These are phyloP conservation scores for Penelope pileata DNA, from an alignment of 2,113 vertebrate genomes.

Conservation along the genomic window DNA sequence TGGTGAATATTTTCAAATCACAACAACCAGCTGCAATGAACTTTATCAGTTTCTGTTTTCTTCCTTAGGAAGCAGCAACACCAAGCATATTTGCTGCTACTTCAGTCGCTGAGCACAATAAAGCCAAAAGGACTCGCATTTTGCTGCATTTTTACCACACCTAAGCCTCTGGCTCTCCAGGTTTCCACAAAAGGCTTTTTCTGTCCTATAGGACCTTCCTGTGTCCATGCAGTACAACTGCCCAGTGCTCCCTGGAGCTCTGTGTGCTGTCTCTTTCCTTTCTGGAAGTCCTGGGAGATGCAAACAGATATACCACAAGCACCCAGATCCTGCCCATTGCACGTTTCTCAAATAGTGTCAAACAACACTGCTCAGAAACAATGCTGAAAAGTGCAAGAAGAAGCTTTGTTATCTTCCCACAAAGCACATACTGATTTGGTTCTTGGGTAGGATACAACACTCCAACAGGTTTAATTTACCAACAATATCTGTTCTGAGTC, in stretches of 20 bases:
- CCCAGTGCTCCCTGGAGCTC: background rate
- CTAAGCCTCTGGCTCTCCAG: background rate
- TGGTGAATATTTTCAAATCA: background rate
- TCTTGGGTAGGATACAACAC: background rate
- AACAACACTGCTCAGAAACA: background rate
- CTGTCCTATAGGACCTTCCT: background rate
- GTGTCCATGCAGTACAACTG: rapidly evolving
- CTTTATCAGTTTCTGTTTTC: background rate
- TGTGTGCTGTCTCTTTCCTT: background rate
- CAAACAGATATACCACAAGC: background rate
- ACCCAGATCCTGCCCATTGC: background rate
- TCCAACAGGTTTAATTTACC: background rate
- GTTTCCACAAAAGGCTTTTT: background rate
- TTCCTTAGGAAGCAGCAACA: background rate
- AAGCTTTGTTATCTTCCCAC: background rate
- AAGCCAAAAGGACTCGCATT: background rate
- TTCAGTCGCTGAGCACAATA: background rate
- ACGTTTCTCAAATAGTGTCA: background rate
- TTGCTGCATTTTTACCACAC: background rate
- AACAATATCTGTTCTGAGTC: background rate
- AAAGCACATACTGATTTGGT: background rate
- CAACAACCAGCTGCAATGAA: background rate
- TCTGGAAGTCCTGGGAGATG: background rate
- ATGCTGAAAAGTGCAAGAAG: background rate
- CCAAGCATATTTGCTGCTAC: background rate